Evolutionary conservation across 92 coral and sea anemone genomes (phyloP), one percentile per base, ranked within the genome.

Genomic region (Nematostella vectensis): DNA sequence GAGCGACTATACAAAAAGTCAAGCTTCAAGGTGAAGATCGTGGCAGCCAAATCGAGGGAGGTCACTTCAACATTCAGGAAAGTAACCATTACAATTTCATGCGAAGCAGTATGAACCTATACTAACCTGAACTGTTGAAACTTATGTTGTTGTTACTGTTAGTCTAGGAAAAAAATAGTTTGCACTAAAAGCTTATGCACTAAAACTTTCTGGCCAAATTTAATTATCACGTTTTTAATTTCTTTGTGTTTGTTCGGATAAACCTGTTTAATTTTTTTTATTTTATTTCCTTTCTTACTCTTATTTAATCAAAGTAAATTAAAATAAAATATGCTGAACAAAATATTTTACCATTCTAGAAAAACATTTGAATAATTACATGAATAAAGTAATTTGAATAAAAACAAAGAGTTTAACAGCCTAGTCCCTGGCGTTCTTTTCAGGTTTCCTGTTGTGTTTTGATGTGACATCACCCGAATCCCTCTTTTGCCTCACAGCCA

Each of bases 1-100:
- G n/a, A n/a, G n/a, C n/a, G n/a, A n/a, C n/a, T n/a, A n/a, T n/a
- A n/a, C n/a, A 33, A 33, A 33, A 15, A 33, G 40, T 33, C 40
- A 33, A 33, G 40, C 40, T 33, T 33, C 40, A 33, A 33, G 40
- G 40, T 33, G 40, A 33, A 33, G 40, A 33, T 33, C 40, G 40
- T 33, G 40, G 40, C 40, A 33, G 40, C 40, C 40, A 33, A 33
- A 33, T 33, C 40, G 15, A 33, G 40, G 40, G 40, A 33, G 40
- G 40, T 33, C 6, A 33, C 40, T 33, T 33, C 40, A 6, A 33
- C 40, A 33, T 33, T 33, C 40, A 33, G 40, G 40, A 33, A 33
- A 15, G 40, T 33, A 6, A 33, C 40, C 6, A 33, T 33, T 15
- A 33, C 8, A 33, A 33, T 33, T 33, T 33, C 40, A 33, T 33